A percentile compares a stretch with the other conserved stretches of the same genome.
Conservation (phyloP, 1,140 invertebrate species). For the Drosophila kepulauana region DNA sequence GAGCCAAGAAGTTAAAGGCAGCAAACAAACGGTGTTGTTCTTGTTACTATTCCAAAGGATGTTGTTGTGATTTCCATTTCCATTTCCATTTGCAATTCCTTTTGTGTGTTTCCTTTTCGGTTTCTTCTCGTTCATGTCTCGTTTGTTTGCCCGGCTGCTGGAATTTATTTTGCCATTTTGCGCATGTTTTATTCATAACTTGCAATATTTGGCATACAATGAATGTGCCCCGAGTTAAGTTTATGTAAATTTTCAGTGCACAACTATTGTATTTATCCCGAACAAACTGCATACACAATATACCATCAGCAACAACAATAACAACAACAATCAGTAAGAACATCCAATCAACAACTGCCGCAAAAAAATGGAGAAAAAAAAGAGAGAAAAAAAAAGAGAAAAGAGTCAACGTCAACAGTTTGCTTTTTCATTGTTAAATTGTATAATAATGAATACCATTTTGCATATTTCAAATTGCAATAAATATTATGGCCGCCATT, state of each 20-base stretch:
- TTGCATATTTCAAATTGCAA: conserved; percentile 55
- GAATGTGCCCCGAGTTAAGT: conserved; percentile 47
- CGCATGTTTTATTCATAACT: conserved; percentile 80
- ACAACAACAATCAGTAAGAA: conserved; percentile 29
- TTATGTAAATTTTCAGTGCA: conserved; percentile 56
- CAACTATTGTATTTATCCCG: conserved; percentile 20
- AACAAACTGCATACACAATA: conserved; percentile 40
- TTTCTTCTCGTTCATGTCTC: conserved; percentile 38
- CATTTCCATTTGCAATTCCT: conserved; percentile 73
- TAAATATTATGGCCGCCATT: conserved; percentile 67
- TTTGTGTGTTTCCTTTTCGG: conserved; percentile 55
- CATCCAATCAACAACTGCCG: conserved; percentile 36
- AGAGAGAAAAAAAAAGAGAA: neutral
- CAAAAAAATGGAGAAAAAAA: neutral
- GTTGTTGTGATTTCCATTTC: conserved; percentile 64
- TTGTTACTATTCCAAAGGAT: conserved; percentile 1
- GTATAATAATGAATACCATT: conserved; percentile 37
- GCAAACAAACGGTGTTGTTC: neutral
- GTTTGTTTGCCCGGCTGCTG: conserved; percentile 58
- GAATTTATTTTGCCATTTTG: conserved; percentile 64
- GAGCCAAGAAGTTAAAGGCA: conserved; percentile 5
- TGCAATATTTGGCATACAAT: conserved; percentile 69
- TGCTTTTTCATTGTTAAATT: conserved; percentile 35
- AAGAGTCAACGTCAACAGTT: conserved; percentile 30
- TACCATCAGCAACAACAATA: conserved; percentile 15